Base-by-base conservation (phyloP, 2,888 invertebrate species). In the Drosophila koepferae region DNA sequence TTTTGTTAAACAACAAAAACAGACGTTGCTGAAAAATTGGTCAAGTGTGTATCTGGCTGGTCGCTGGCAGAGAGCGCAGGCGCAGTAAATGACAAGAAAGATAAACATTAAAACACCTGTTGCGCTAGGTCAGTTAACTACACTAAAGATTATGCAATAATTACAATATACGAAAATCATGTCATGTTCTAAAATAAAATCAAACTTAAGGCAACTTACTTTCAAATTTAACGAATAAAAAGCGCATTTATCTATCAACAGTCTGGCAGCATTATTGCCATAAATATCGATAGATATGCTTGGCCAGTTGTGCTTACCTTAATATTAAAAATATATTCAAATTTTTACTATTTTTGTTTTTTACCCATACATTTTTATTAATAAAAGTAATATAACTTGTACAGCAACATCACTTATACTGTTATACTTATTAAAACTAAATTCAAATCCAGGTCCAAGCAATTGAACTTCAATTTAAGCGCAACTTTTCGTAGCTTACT, bases 31-130 rank as follows among this genome's bases (percentile, higher is more conserved):
- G 69, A 69, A 89, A 89, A 86, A 87, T 76, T 75, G 51, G 63
- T 43, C 56, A 55, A 71, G 88, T 85, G 74, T 81, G 88, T 88
- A 86, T 82, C 80, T 75, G 44, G 43, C 14, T 71, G 68, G 61
- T 60, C 58, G 77, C 60, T 48, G 36, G 23, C 34, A 60, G 64
- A 77, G 55, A 71, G 89, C 89, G 85, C 89, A 79, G 43, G 74
- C 85, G 85, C 84, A 49, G 8, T 73, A 55, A n/a, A 16, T 16
- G 14, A 2, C 12, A 14, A 20, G 4, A 40, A 31, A n/a, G 20
- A 40, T 8, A 51, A 23, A 48, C 53, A 72, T 41, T n/a, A n/a
- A 20, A 41, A 49, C 58, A 79, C 62, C 56, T 75, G 89, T 85
- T 82, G 84, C 49, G 53, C n/a, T 40, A 86, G 84, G 82, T 86